A percentile compares a stretch with the other conserved stretches of the same genome.
phyloP scores from a whole-genome alignment of 2,113 vertebrate genomes.

The Eudyptes chrysolophus region DNA sequence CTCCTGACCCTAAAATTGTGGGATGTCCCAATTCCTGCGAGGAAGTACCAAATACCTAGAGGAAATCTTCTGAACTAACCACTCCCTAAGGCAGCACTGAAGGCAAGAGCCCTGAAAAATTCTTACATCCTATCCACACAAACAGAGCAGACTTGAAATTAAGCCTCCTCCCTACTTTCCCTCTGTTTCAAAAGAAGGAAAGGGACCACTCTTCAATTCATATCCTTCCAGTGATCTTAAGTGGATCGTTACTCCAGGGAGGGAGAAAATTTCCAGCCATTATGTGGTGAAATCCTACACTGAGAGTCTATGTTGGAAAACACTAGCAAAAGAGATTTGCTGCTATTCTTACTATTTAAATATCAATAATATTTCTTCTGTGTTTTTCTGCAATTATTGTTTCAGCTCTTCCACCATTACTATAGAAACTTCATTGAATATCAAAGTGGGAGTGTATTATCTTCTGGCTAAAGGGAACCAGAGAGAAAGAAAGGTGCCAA shows the following conservation, averaged over 20 bases:
- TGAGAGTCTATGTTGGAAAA: neutral
- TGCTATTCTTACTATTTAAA: neutral
- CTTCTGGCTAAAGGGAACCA: neutral
- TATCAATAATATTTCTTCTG: neutral
- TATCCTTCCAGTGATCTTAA: neutral
- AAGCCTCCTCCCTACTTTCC: neutral
- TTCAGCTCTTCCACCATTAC: neutral
- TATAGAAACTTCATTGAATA: neutral
- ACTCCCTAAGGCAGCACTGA: neutral
- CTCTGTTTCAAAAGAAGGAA: neutral
- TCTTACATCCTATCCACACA: neutral
- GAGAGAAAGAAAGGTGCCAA: neutral
- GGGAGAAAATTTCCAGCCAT: neutral
- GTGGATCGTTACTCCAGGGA: neutral
- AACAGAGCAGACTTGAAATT: neutral
- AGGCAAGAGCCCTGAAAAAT: neutral
- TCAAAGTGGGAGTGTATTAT: neutral
- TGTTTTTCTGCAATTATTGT: neutral
- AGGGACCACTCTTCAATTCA: neutral
- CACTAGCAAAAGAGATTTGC: neutral
- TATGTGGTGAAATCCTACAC: neutral
- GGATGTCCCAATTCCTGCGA: neutral
- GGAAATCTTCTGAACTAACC: neutral
- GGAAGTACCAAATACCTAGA: neutral
- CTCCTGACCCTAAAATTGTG: neutral